Conservation (phyloP, 2,888 invertebrate genomes). For the Geophilus truncorum region DNA sequence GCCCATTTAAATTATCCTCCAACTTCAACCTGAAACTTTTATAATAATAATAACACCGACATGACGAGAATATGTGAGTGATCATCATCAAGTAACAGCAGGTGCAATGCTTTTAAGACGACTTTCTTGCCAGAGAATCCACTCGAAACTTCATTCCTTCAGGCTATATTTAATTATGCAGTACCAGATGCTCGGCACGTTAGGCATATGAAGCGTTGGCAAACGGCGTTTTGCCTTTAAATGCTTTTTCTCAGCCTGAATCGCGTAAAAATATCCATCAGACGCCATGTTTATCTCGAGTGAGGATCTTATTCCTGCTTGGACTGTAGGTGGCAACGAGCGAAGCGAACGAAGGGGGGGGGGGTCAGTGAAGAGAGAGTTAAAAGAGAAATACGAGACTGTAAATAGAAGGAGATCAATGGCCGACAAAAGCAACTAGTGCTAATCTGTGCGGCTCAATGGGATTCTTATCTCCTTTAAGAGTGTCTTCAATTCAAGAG, state of each 20-base stretch:
- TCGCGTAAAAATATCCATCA: not conserved
- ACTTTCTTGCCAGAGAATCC: not conserved
- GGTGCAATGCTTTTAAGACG: not conserved
- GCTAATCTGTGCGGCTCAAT: conserved; percentile 1
- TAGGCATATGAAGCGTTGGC: not conserved
- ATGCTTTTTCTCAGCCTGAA: not conserved
- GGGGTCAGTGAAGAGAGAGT: not conserved
- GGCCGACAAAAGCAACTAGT: conserved; percentile 5
- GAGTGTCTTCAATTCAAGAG: not conserved
- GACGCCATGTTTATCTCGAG: not conserved
- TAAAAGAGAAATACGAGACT: not conserved
- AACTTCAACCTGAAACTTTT: not conserved
- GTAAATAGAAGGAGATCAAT: conserved; percentile 1
- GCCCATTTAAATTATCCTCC: not conserved
- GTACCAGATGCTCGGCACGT: not conserved
- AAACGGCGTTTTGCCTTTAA: not conserved
- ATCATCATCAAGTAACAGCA: not conserved
- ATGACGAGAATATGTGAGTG: no score
- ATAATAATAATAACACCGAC: not conserved
- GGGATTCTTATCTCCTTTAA: not conserved
- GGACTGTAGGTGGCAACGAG: not conserved
- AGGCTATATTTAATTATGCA: conserved; percentile 8
- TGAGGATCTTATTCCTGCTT: not conserved
- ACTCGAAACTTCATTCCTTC: not conserved
- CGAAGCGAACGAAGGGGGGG: not conserved